Evolutionary conservation across 2,797 vertebrate species (phyloP), one percentile per base, ranked within the genome.

Genomic region (Trematomus bernacchii): DNA sequence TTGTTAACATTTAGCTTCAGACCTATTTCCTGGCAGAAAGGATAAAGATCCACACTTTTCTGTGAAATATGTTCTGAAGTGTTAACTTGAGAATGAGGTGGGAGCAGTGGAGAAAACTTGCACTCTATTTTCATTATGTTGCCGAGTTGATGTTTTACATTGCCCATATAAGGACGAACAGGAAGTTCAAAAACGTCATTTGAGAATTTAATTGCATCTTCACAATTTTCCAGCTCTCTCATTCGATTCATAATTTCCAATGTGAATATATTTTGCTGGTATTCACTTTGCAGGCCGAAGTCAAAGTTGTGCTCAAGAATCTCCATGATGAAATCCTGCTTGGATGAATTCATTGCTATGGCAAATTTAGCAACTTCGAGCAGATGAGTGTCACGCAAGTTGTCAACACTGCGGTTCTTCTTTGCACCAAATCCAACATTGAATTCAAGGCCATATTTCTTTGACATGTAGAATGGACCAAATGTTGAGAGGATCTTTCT

Each of bases 301-400:
- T 86, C 60, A 78, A 76, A 83, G 67, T 83, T 83, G 23, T 78
- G 46, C 44, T 86, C 67, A 33, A 78, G 77, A 78, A 86, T 83
- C 60, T 83, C 80, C 74, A 80, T 63, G 15, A 86, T 66, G 37
- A 83, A 80, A 21, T 80, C 27, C 43, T 72, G 55, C 19, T 76
- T 80, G 27, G 84, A 80, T 55, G 67, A 78, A 70, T 54, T 83
- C 0, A 83, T 37, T 23, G 71, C 71, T 42, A 80, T 6, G 3
- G 80, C 71, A 70, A 86, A 83, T 23, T 53, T 52, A 43, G 64
- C 75, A 65, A 83, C 42, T 66, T 80, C 53, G 1, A 78, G 18
- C 16, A 85, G 8, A 50, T 3, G 7, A 43, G 46, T 48, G 1
- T 37, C 0, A 27, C 27, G n/a, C 27, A 83, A 54, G 40, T 15